These are phyloP conservation scores for Neria commutata DNA, from an alignment of 2,888 invertebrate genomes.

Conservation along the genomic window DNA sequence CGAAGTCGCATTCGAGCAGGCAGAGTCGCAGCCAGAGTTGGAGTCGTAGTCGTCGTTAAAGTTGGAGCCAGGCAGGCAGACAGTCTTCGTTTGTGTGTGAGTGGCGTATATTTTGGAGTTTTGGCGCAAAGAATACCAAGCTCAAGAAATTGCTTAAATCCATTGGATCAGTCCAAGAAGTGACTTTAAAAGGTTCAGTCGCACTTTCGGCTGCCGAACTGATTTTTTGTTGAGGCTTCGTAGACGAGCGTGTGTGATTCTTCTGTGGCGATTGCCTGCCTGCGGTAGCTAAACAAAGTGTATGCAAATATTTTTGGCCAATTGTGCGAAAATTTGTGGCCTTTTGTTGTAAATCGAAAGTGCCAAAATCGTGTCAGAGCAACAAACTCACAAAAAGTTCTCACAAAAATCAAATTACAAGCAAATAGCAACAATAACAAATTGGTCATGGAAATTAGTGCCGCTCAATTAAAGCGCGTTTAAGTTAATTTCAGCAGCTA, in stretches of 20 bases:
- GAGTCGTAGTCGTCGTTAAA: slow-evolving; percentile 10
- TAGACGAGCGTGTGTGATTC: too few species aligned
- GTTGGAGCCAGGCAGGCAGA: neutral
- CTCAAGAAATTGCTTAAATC: neutral
- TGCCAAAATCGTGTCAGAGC: neutral
- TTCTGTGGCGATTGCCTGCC: neutral
- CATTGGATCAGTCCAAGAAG: neutral
- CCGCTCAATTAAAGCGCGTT: slow-evolving; percentile 26
- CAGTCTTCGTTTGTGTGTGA: neutral
- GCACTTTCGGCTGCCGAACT: slow-evolving; percentile 49
- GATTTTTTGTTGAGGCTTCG: too few species aligned
- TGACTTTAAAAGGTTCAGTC: slow-evolving; percentile 43
- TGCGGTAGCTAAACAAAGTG: neutral
- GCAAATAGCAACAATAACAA: slow-evolving; percentile 12
- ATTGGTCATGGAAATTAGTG: slow-evolving; percentile 1
- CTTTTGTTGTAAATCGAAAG: neutral
- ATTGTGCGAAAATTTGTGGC: neutral
- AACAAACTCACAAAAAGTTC: slow-evolving; percentile 26
- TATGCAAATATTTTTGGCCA: neutral
- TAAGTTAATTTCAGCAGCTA: slow-evolving; percentile 36
- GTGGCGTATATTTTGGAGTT: neutral
- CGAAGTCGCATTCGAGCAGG: slow-evolving; percentile 1
- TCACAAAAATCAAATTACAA: slow-evolving; percentile 17
- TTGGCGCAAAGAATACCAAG: slow-evolving; percentile 2
- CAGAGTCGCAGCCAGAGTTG: neutral